Conservation (phyloP, 2,888 invertebrate genomes). For the Troglohyphantes excavatus region DNA sequence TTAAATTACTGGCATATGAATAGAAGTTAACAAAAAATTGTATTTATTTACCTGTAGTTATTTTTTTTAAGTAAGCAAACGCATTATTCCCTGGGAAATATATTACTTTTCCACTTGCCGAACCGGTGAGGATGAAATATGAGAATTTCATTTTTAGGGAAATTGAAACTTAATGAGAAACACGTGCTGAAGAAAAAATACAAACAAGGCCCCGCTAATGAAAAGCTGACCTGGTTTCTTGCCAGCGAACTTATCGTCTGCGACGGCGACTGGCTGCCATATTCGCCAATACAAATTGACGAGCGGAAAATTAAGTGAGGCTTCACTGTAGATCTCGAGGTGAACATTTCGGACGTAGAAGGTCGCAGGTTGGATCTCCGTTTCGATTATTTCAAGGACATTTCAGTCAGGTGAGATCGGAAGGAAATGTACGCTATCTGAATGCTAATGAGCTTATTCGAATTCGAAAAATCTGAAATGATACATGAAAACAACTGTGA, state of each 20-base stretch:
- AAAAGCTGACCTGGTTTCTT: conserved; percentile 9
- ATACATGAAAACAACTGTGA: too few species aligned
- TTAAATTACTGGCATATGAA: too few species aligned
- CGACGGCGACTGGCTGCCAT: background rate
- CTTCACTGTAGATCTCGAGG: background rate
- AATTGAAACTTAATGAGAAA: background rate
- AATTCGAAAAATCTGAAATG: too few species aligned
- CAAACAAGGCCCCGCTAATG: background rate
- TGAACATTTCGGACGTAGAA: background rate
- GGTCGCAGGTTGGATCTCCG: too few species aligned
- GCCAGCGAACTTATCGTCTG: conserved; percentile 8
- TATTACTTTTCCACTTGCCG: too few species aligned
- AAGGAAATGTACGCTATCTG: background rate
- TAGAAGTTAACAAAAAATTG: too few species aligned
- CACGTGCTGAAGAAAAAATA: background rate
- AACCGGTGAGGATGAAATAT: background rate
- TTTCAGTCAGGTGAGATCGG: background rate
- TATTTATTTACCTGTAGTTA: too few species aligned
- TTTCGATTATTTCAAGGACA: background rate
- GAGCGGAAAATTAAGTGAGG: conserved; percentile 3
- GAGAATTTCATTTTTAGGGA: background rate
- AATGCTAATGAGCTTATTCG: background rate
- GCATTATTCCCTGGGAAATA: too few species aligned
- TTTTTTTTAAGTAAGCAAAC: too few species aligned
- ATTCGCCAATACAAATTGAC: background rate